Conservation (phyloP, 1,140 invertebrate genomes). For the Nylanderia fulva region DNA sequence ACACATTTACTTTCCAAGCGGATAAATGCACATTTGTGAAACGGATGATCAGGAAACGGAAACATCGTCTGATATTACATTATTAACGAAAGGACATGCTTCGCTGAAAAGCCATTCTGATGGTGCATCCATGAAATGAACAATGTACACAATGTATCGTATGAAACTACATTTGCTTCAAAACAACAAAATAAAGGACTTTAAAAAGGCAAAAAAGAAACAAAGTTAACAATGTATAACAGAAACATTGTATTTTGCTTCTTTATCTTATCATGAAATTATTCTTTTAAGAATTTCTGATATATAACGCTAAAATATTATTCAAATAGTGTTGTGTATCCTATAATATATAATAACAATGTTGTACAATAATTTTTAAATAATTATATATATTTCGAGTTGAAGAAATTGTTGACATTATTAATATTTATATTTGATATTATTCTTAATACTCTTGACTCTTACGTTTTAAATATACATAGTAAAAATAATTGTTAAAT, state of each 20-base stretch:
- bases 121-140: neutral
- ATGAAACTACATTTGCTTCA: neutral
- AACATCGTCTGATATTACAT: conserved; percentile 39
- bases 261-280: conserved; percentile 2
- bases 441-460: neutral
- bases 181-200: neutral
- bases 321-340: neutral
- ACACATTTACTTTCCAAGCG: conserved; percentile 15
- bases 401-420: neutral
- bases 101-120: conserved; percentile 27
- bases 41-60: conserved; percentile 39
- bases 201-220: neutral
- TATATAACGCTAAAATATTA: neutral
- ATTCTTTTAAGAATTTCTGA: neutral
- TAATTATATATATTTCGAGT: neutral
- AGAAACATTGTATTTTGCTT: neutral
- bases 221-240: neutral
- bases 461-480: neutral
- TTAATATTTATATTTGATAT: neutral
- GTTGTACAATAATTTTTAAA: neutral
- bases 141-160: neutral
- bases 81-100: conserved; percentile 37
- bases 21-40: neutral
- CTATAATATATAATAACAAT: neutral
- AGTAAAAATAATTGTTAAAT: neutral